phyloP scores from a whole-genome alignment of 2,888 invertebrate species.

The Acanthopleura granulata region DNA sequence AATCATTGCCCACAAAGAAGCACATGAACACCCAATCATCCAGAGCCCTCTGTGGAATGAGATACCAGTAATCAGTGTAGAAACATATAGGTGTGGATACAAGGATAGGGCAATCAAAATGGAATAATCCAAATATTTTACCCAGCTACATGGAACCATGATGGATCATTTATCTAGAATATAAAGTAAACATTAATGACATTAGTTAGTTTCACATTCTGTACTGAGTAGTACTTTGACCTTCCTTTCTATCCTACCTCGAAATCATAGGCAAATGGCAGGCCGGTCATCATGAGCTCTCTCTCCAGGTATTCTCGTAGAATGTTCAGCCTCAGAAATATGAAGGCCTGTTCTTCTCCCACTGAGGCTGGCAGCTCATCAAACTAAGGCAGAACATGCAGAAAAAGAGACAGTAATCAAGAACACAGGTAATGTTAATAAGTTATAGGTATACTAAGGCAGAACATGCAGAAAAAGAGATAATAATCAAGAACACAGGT shows the following conservation, averaged over 20 bases:
- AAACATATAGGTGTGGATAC: too few relatives aligned
- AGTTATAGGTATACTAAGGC: neutral
- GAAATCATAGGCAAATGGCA: slow-evolving; percentile 94
- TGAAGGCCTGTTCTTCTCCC: slow-evolving; percentile 82
- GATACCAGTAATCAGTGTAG: neutral
- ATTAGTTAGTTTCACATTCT: too few relatives aligned
- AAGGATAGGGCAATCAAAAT: too few relatives aligned
- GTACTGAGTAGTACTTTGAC: too few relatives aligned
- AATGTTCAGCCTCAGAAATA: slow-evolving; percentile 90
- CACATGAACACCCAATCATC: slow-evolving; percentile 99
- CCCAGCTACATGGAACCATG: too few relatives aligned
- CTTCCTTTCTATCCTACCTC: slow-evolving; percentile 73
- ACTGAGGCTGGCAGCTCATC: slow-evolving; percentile 74
- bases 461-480: neutral
- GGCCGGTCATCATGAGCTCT: slow-evolving; percentile 86
- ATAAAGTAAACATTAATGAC: too few relatives aligned
- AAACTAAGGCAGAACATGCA: slow-evolving; percentile 49
- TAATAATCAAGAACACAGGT: neutral
- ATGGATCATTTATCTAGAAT: too few relatives aligned
- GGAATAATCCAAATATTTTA: too few relatives aligned
- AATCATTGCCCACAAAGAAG: slow-evolving; percentile 99
- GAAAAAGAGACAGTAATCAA: neutral
- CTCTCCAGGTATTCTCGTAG: slow-evolving; percentile 92
- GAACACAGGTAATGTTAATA: too few relatives aligned
- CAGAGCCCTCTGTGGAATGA: slow-evolving; percentile 77